Base-by-base conservation (phyloP, 2,888 invertebrate genomes). In the Athrips mouffetella region DNA sequence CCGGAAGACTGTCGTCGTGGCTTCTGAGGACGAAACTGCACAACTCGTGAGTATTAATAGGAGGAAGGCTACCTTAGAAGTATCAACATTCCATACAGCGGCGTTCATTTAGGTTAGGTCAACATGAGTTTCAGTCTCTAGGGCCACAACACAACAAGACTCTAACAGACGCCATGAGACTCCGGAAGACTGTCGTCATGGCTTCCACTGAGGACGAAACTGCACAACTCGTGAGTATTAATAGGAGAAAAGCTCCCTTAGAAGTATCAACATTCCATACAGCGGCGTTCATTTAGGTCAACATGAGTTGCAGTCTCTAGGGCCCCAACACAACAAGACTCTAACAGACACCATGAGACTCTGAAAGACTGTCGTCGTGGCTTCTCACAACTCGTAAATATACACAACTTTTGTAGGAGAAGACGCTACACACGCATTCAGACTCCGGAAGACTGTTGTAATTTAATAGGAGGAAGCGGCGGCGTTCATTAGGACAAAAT, bases 81-180 rank as follows among this genome's bases (percentile, higher is more conserved):
- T 74, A 91, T 97, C 45, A 98, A 97, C 81, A 93, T 98, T 67
- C 97, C 98, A 2, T 95, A 94, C 80, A 93, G 94, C 39, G 92
- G 94, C 13, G 93, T 96, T 0, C 92, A 92, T 53, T 86, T 94
- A 45, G n/a, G n/a, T n/a, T n/a, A n/a, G 92, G 92, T 0, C 92
- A 92, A 54, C 90, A 89, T 45, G 92, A 94, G 60, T 76, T 95
- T 5, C 93, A 94, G 57, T 91, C 92, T 10, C 82, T 94, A 2
- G 92, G 95, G 10, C 80, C 91, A 1, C 90, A 91, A 13, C 91
- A 92, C 47, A 79, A 91, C 45, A 89, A 89, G 49, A 81, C 86
- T 4, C 76, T 90, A 8, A 76, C 91, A 11, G 91, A 91, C 20
- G 91, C 92, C 10, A 91, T 91, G 58, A 91, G 91, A 60, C 85